Base-by-base conservation (phyloP, 37 sponge, comb jelly and placozoan genomes). In the Eunapius fragilis region DNA sequence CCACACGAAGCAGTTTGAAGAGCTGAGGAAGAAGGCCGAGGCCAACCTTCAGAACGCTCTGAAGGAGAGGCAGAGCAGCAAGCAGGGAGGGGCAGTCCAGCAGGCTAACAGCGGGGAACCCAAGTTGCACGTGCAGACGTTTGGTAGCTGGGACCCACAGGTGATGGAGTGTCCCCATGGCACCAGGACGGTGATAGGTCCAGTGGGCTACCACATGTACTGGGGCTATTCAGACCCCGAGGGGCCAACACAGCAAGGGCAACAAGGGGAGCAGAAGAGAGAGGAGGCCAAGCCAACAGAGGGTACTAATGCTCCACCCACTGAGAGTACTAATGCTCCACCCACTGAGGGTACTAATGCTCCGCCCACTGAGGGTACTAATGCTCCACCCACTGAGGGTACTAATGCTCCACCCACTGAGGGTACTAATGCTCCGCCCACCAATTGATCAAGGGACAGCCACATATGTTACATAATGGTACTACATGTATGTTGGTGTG, bases 131-230 rank as follows among this genome's bases (percentile, higher is more conserved):
- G 31, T 35, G 41, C 70, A 70, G 71, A 68, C 70, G 11, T 70
- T 81, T 33, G 71, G 82, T 9, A 70, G 72, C 25, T 81, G 82
- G 82, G 82, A 81, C 24, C 82, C 82, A 10, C 25, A 23, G 70
- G 28, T 23, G 23, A 69, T 25, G 38, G 82, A 81, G 72, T 35
- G 82, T 31, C 82, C 71, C 25, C 50, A 14, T 84, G 84, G 74
- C 9, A 27, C 28, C 22, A 73, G 75, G 67, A 84, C 84, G 13
- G 84, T 84, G 24, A 31, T 75, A 22, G 84, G 84, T 27, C 84
- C 84, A 49, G 75, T 75, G 7, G 84, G 84, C 28, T 84, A 75
- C 75, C 84, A 84, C 75, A 48, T 73, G 50, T 84, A 49, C 68
- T 84, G 84, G 84, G 75, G 67, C 24, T 74, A 75, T n/a, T 75